phyloP scores from a whole-genome alignment of 2,113 vertebrate genomes.

The Ginglymostoma cirratum region DNA sequence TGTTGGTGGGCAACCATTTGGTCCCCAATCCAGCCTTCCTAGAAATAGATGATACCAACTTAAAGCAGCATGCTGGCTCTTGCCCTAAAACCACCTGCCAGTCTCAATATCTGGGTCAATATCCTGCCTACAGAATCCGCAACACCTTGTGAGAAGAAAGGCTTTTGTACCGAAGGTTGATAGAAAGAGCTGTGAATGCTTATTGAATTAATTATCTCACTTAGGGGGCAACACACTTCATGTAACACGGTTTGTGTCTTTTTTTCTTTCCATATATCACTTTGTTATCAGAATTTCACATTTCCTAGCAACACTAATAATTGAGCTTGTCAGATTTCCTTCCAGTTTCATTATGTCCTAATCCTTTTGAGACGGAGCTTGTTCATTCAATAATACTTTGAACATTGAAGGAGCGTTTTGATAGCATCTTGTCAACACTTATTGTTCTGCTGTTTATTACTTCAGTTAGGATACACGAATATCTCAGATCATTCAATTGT shows the following conservation, averaged over 20 bases:
- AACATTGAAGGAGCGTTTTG: neutral
- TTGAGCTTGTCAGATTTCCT: neutral
- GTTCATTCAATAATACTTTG: constrained; percentile 1
- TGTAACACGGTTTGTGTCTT: neutral
- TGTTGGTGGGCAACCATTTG: neutral
- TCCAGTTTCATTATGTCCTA: constrained; percentile 1
- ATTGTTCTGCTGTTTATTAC: neutral
- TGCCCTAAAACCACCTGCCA: neutral
- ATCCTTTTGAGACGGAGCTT: neutral
- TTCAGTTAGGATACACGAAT: neutral
- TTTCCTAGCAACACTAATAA: neutral
- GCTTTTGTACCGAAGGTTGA: neutral
- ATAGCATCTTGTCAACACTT: neutral
- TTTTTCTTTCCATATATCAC: neutral
- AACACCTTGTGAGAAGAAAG: neutral
- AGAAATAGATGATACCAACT: neutral
- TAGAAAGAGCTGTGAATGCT: neutral
- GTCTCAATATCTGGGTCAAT: neutral
- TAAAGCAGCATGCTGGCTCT: neutral
- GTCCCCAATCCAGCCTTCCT: neutral
- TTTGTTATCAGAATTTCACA: neutral
- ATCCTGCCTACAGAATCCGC: neutral
- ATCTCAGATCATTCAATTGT: neutral
- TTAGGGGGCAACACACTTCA: neutral
- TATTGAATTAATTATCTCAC: neutral